phyloP scores from a whole-genome alignment of 2,888 invertebrate genomes.

The Drosophila conformis region DNA sequence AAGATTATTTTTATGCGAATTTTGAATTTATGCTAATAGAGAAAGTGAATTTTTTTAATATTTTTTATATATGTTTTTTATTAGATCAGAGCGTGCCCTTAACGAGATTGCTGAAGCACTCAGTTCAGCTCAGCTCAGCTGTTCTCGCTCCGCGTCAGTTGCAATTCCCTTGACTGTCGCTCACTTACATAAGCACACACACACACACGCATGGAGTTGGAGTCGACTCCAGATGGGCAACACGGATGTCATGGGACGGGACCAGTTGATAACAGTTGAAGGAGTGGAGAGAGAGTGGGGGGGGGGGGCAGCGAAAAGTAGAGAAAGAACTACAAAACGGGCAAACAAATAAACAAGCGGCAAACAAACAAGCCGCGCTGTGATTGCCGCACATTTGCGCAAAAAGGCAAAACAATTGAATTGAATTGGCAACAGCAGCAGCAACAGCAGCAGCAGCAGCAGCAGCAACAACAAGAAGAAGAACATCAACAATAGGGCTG shows the following conservation, averaged over 20 bases:
- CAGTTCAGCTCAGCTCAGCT: conserved; percentile 44
- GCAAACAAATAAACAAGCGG: conserved; percentile 67
- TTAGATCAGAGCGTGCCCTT: neutral
- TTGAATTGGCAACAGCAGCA: conserved; percentile 68
- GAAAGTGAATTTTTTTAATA: neutral
- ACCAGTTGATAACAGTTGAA: conserved; percentile 62
- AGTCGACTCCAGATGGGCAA: neutral
- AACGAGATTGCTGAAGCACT: conserved; percentile 29
- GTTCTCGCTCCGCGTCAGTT: conserved; percentile 54
- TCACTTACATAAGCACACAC: neutral
- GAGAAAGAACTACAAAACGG: conserved; percentile 47
- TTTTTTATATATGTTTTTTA: no score
- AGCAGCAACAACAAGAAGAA: conserved; percentile 31
- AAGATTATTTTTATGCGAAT: neutral
- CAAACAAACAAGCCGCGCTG: conserved; percentile 64
- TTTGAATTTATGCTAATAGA: neutral
- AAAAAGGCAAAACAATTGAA: conserved; percentile 80
- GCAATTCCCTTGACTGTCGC: conserved; percentile 56
- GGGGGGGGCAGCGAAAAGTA: conserved; percentile 25
- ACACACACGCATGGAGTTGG: neutral
- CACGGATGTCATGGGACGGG: conserved; percentile 46
- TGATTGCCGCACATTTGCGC: conserved; percentile 77
- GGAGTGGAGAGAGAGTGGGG: neutral
- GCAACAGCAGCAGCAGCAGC: conserved; percentile 57
- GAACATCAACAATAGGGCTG: conserved; percentile 10